Conservation (phyloP, 2,113 vertebrate species). For the Phalacrocorax carbo region DNA sequence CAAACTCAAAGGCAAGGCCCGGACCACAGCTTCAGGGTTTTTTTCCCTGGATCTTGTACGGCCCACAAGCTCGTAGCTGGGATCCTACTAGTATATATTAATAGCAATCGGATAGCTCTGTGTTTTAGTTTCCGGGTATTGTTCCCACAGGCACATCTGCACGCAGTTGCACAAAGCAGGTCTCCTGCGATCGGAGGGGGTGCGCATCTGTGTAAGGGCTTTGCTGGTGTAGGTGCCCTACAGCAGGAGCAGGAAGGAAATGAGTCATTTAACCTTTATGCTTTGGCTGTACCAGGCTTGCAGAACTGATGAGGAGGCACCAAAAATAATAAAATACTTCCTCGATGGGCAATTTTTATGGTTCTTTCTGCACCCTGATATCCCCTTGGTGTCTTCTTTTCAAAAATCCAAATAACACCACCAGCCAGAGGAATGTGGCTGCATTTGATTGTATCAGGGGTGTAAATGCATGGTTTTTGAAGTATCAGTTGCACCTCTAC, state of each 20-base stretch:
- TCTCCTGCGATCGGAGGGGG: rapidly evolving
- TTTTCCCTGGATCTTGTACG: neutral
- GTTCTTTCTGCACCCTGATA: neutral
- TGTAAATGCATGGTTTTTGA: neutral
- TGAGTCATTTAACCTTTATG: constrained; percentile 44
- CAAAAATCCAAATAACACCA: neutral
- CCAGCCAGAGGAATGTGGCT: neutral
- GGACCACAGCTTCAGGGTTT: neutral
- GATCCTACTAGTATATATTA: neutral
- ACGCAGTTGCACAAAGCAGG: neutral
- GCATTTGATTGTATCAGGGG: neutral
- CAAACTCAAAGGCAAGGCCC: neutral
- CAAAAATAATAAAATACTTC: constrained; percentile 8
- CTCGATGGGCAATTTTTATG: neutral
- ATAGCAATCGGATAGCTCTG: neutral
- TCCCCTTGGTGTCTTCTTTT: neutral
- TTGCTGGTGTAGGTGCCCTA: neutral
- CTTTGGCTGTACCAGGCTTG: neutral
- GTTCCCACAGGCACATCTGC: neutral
- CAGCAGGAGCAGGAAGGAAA: constrained; percentile 52
- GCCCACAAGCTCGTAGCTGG: neutral
- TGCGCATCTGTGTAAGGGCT: neutral
- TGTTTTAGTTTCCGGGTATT: constrained; percentile 12
- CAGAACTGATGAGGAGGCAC: constrained; percentile 20
- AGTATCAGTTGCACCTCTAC: neutral